Percentiles rank a stretch among this genome's conserved stretches.
phyloP scores from a whole-genome alignment of 2,888 invertebrate species.

The Sinhomidia bicolor region DNA sequence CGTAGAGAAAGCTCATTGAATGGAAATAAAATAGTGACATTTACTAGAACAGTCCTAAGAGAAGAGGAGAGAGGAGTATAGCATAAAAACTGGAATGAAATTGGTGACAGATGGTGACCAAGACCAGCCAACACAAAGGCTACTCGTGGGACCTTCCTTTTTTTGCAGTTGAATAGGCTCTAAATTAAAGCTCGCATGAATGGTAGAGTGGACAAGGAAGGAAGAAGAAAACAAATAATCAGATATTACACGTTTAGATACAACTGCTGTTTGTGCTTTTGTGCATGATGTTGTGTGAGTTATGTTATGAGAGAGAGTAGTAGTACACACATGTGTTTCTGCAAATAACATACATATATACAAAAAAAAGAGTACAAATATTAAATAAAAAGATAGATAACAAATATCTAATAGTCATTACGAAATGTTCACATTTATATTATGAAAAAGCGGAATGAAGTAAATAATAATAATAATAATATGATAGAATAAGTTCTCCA shows the following conservation, averaged over 20 bases:
- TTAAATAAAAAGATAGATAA: no score
- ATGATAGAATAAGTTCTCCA: background rate
- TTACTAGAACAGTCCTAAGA: background rate
- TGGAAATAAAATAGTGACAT: no score
- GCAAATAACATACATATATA: no score
- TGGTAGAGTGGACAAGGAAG: constrained; percentile 40
- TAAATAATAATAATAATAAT: background rate
- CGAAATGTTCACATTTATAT: no score
- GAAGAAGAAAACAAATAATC: constrained; percentile 13
- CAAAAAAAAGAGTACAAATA: no score
- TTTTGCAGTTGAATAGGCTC: constrained; percentile 54
- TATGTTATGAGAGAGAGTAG: no score
- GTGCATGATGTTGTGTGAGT: no score
- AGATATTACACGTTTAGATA: background rate
- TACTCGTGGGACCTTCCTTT: constrained; percentile 26
- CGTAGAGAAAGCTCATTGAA: background rate
- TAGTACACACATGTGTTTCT: no score
- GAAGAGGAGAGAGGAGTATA: no score
- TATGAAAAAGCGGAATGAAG: no score
- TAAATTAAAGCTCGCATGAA: constrained; percentile 58
- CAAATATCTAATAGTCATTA: no score
- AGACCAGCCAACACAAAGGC: constrained; percentile 51
- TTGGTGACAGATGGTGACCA: constrained; percentile 62
- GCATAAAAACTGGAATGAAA: constrained; percentile 16
- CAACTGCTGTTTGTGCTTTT: background rate